Percentiles rank a stretch among this genome's conserved stretches.
Conservation (phyloP, 1,140 invertebrate genomes). For the Eumeta japonica region DNA sequence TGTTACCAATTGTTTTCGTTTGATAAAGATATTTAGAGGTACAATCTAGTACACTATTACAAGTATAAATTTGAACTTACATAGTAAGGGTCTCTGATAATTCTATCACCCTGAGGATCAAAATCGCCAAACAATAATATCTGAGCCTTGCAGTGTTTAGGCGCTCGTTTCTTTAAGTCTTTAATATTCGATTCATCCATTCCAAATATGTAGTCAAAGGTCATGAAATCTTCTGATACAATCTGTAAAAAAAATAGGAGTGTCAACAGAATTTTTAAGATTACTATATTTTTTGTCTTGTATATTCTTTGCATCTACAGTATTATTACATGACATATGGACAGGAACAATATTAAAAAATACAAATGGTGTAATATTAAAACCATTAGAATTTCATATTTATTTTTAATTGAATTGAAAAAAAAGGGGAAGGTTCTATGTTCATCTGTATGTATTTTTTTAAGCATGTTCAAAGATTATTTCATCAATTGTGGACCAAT, state of each 20-base stretch:
- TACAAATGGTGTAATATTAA: no score
- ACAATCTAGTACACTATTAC: conserved; percentile 3
- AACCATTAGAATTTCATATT: no score
- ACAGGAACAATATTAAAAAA: no score
- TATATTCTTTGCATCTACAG: no score
- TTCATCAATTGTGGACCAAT: no score
- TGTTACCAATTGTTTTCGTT: no score
- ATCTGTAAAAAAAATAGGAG: conserved; percentile 57
- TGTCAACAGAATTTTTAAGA: conserved; percentile 7
- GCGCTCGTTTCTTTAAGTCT: conserved; percentile 63
- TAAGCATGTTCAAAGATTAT: no score
- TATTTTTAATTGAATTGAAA: no score
- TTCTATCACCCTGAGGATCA: conserved; percentile 73
- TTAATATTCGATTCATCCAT: conserved; percentile 86
- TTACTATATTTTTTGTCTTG: no score
- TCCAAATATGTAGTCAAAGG: conserved; percentile 85
- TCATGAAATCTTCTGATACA: conserved; percentile 67
- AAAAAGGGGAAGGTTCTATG: no score
- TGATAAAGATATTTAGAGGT: conserved; percentile 6
- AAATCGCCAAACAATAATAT: conserved; percentile 78
- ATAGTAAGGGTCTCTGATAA: conserved; percentile 89
- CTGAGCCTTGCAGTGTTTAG: conserved; percentile 66
- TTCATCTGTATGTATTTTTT: no score
- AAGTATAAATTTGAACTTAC: conserved; percentile 50
- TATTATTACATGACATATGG: no score